A percentile compares a stretch with the other conserved stretches of the same genome.
These are phyloP conservation scores for Bubalus kerabau DNA, from an alignment of 2,113 vertebrate genomes.

Conservation along the genomic window DNA sequence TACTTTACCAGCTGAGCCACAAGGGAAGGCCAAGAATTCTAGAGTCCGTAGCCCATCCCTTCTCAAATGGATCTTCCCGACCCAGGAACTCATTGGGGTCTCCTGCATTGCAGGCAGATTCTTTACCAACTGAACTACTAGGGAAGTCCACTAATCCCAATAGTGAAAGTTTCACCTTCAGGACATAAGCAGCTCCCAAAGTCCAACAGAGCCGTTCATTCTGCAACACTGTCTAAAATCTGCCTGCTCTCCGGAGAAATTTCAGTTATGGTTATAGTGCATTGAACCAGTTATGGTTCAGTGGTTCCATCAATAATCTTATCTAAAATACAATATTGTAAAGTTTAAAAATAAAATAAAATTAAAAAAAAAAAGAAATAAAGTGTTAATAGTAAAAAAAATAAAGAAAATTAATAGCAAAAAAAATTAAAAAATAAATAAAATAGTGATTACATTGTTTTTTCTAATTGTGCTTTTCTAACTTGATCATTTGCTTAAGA, in stretches of 20 bases:
- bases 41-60: accelerated
- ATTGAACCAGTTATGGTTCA: background rate
- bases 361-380: no score
- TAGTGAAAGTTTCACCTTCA: background rate
- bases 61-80: background rate
- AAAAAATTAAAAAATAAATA: background rate
- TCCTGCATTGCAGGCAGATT: background rate
- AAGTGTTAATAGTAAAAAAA: no score
- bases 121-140: background rate
- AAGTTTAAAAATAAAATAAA: no score
- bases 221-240: background rate
- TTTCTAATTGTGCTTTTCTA: background rate
- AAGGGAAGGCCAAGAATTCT: background rate
- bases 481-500: background rate
- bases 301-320: background rate
- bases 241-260: background rate
- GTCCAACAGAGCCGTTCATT: background rate
- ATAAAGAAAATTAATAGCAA: no score
- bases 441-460: background rate
- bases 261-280: background rate
- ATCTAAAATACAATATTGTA: background rate
- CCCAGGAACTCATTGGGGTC: background rate
- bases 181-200: background rate
- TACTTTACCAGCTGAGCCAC: background rate
- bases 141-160: background rate